Conservation (phyloP, 2,888 invertebrate species). For the Toxonevra muliebris region DNA sequence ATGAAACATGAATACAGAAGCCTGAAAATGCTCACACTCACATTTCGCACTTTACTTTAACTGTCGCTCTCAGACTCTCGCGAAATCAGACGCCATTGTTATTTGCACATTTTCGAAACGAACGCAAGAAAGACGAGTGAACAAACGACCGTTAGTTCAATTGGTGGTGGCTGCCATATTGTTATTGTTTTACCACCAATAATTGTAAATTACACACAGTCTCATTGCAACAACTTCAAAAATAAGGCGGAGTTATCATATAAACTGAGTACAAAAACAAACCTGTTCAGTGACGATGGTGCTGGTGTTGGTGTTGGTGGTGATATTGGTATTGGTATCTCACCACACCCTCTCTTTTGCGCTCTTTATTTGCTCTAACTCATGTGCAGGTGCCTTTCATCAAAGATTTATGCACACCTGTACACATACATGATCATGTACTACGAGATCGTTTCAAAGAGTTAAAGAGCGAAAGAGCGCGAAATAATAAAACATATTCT, state of each 20-base stretch:
- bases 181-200: slow-evolving; percentile 26
- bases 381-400: neutral
- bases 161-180: slow-evolving; percentile 46
- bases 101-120: slow-evolving; percentile 12
- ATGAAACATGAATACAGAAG: slow-evolving; percentile 1
- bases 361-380: too few relatives aligned
- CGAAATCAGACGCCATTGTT: slow-evolving; percentile 39
- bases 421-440: slow-evolving; percentile 1
- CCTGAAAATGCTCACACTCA: neutral
- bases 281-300: slow-evolving; percentile 9
- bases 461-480: neutral
- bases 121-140: slow-evolving; percentile 13
- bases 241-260: slow-evolving; percentile 38
- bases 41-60: too few relatives aligned
- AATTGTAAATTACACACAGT: neutral
- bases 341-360: too few relatives aligned
- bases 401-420: slow-evolving; percentile 15
- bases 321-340: too few relatives aligned
- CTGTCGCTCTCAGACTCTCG: neutral
- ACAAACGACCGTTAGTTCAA: slow-evolving; percentile 26
- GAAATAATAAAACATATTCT: neutral
- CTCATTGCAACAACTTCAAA: slow-evolving; percentile 18
- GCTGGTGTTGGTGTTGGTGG: too few relatives aligned
- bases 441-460: neutral
- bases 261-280: slow-evolving; percentile 11